Conservation (phyloP, 2,888 invertebrate species). For the Rhagonycha fulva region DNA sequence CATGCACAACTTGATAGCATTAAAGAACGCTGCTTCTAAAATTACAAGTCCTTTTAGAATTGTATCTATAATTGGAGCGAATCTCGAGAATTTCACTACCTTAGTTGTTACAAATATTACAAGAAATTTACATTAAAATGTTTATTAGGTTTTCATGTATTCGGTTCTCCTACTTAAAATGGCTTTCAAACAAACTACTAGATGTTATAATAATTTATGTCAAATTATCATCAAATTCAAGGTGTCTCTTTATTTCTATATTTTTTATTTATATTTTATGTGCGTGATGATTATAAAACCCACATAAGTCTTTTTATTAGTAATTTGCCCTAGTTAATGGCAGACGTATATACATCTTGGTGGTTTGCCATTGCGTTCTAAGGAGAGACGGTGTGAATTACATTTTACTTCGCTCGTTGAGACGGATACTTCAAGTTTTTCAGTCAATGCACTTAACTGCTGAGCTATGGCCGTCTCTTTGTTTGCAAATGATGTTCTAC, state of each 20-base stretch:
- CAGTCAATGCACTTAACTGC: too few relatives aligned
- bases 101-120: conserved; percentile 17
- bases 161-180: conserved; percentile 5
- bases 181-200: background rate
- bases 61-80: conserved; percentile 37
- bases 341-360: too few relatives aligned
- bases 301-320: too few relatives aligned
- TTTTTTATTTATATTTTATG: too few relatives aligned
- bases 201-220: background rate
- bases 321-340: too few relatives aligned
- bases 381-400: too few relatives aligned
- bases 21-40: conserved; percentile 32
- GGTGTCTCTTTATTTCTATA: background rate
- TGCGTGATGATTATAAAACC: too few relatives aligned
- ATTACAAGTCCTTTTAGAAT: conserved; percentile 36
- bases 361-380: too few relatives aligned
- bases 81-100: conserved; percentile 30
- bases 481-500: too few relatives aligned
- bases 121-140: conserved; percentile 28
- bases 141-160: conserved; percentile 22
- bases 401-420: too few relatives aligned
- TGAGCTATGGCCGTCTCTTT: too few relatives aligned
- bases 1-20: conserved; percentile 33
- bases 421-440: too few relatives aligned
- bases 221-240: background rate